These are phyloP conservation scores for Coracopsis vasa DNA, from an alignment of 2,113 vertebrate genomes.

Conservation along the genomic window DNA sequence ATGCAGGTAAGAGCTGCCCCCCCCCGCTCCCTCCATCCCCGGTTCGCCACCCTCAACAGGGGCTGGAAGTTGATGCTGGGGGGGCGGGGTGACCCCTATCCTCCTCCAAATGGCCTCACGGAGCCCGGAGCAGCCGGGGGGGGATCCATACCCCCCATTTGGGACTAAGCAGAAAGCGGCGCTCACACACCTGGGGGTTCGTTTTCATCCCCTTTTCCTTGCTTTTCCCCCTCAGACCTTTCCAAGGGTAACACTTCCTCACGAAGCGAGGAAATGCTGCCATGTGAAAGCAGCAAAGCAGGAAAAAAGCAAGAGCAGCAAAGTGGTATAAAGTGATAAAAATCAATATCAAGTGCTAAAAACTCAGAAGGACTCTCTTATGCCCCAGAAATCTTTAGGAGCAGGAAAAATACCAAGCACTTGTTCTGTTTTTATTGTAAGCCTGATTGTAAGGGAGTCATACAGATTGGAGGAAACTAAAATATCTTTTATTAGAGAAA, in stretches of 20 bases:
- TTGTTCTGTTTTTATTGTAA: not conserved
- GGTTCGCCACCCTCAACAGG: accelerated
- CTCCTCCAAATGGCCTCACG: not conserved
- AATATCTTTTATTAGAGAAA: not conserved
- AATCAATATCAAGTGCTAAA: not conserved
- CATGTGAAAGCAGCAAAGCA: not conserved
- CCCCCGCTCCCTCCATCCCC: not conserved
- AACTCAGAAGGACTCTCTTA: not conserved
- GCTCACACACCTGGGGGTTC: accelerated
- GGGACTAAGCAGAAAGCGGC: not conserved
- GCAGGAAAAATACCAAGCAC: not conserved
- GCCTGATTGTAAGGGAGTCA: accelerated
- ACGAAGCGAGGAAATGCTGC: accelerated
- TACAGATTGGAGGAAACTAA: accelerated
- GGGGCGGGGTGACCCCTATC: too few relatives aligned
- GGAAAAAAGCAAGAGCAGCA: not conserved
- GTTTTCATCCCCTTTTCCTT: accelerated
- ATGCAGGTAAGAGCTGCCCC: conserved; percentile 75
- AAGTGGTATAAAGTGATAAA: not conserved
- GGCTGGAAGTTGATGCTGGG: not conserved
- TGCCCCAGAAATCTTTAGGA: not conserved
- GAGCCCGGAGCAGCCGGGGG: not conserved
- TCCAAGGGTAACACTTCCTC: not conserved
- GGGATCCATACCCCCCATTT: accelerated
- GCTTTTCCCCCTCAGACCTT: accelerated